A percentile compares a stretch with the other conserved stretches of the same genome.
phyloP scores from a whole-genome alignment of 2,113 vertebrate genomes.

The Otocyon megalotis region DNA sequence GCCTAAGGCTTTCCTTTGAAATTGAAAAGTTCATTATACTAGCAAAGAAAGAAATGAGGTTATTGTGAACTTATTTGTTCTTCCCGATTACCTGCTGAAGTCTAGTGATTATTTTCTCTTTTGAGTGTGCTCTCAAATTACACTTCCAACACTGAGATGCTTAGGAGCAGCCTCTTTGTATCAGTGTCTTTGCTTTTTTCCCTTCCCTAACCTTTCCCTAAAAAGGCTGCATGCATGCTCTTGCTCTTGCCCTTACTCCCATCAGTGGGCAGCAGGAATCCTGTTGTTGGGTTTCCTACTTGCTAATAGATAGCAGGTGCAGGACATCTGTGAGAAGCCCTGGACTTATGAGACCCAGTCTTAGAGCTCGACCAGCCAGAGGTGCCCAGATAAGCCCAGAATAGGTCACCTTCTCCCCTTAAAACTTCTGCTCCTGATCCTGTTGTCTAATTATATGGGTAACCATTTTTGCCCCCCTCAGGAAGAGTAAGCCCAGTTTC shows the following conservation, averaged over 20 bases:
- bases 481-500: neutral
- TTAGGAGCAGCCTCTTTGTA: neutral
- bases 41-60: constrained; percentile 62
- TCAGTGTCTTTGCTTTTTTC: neutral
- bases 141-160: neutral
- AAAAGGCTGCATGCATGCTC: neutral
- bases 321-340: too few relatives aligned
- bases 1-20: constrained; percentile 44
- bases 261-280: neutral
- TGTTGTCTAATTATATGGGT: neutral
- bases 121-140: neutral
- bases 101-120: neutral
- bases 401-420: neutral
- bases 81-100: constrained; percentile 13
- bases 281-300: neutral
- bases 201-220: neutral
- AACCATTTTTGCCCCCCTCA: neutral
- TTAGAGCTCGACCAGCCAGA: neutral
- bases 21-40: constrained; percentile 54
- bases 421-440: neutral
- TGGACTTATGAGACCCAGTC: neutral
- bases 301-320: neutral
- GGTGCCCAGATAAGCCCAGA: neutral
- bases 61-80: constrained; percentile 36
- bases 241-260: neutral